Base-by-base conservation (phyloP, 2,888 invertebrate species). In the Latrodectus hesperus region DNA sequence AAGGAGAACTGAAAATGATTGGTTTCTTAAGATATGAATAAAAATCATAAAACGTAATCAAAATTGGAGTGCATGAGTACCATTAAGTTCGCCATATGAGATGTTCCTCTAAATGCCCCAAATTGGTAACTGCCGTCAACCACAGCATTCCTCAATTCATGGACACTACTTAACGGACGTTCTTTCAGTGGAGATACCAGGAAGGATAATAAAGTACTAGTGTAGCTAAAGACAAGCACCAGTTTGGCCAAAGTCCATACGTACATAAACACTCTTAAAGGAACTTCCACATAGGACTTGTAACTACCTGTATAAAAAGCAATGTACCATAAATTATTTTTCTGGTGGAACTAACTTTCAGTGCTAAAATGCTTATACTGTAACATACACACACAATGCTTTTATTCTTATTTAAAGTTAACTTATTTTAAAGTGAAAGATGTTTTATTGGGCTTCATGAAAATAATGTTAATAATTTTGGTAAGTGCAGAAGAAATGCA, bases 131-230 rank as follows among this genome's bases (percentile, higher is more conserved):
- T 74, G 11, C 82, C 75, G 0, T 55, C 12, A 14, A 70, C 68
- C 16, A 82, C 82, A 17, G 82, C 82, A 67, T 82, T 55, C 51
- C 74, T 26, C 6, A 82, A 38, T 8, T 82, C 82, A 10, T 75
- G 68, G 3, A 82, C 82, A 3, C 8, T 60, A 9, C 14, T 68
- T 51, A 82, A 53, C 0, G 82, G 82, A 6, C 12, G 68, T 22
- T 82, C 68, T 53, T 60, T 70, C 49, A 49, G 49, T 0, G 82
- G 82, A 9, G 70, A 17, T 55, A 75, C 75, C 14, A 82, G 68
- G 26, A 51, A 75, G 3, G 82, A 51, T 38, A 82, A 51, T 17
- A 82, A 9, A 1, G 68, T 75, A 9, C 68, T 53, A 6, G 26
- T 60, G 16, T 82, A 82, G 12, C 82, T 49, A 51, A 82, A 60